Evolutionary conservation across 1,140 invertebrate species (phyloP).

Genomic region (Planococcus citri): DNA sequence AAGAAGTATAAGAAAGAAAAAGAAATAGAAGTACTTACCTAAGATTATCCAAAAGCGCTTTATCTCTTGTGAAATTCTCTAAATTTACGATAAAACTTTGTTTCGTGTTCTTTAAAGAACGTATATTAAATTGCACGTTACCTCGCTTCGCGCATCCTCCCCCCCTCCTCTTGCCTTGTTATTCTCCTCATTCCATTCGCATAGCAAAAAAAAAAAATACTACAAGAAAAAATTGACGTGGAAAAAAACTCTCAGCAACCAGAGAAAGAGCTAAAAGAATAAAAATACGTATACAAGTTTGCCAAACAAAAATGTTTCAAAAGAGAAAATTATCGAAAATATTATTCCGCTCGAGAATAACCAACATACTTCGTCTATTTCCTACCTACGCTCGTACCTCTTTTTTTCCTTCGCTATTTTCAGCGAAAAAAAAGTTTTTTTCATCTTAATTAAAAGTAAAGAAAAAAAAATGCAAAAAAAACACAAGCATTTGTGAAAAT

Average conservation of each 20-base stretch:
- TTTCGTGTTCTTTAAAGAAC: background rate
- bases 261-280: background rate
- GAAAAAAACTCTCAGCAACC: too few relatives aligned
- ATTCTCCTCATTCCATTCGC: background rate
- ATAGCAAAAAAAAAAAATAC: background rate
- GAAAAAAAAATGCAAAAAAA: too few relatives aligned
- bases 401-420: background rate
- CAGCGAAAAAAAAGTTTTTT: too few relatives aligned
- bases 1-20: background rate
- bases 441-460: too few relatives aligned
- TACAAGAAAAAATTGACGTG: background rate
- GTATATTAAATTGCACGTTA: conserved; percentile 8
- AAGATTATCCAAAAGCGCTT: conserved; percentile 2
- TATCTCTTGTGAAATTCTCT: conserved; percentile 7
- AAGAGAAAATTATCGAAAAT: background rate
- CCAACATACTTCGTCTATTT: too few relatives aligned
- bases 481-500: too few relatives aligned
- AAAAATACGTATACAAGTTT: background rate
- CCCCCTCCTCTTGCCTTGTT: too few relatives aligned
- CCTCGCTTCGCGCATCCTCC: background rate
- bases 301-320: background rate
- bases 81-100: conserved; percentile 8
- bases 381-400: background rate
- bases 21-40: conserved; percentile 3
- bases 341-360: too few relatives aligned